These are phyloP conservation scores for Temnothorax nylanderi DNA, from an alignment of 1,140 invertebrate species.

Conservation along the genomic window DNA sequence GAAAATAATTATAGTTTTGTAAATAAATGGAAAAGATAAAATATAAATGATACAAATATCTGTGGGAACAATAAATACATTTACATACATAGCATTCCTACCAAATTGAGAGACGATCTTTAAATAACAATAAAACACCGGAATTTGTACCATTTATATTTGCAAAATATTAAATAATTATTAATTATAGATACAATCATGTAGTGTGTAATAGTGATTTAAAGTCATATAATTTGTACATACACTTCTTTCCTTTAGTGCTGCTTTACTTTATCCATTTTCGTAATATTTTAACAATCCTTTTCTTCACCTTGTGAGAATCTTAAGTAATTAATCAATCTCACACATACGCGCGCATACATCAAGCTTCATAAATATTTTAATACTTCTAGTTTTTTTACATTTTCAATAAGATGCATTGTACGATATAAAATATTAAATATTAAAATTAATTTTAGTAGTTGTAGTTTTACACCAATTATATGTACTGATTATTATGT, in stretches of 20 bases:
- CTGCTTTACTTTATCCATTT: conserved; percentile 59
- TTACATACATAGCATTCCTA: neutral
- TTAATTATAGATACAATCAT: conserved; percentile 79
- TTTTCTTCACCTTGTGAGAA: conserved; percentile 20
- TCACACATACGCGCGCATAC: too few relatives aligned
- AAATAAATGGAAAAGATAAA: neutral
- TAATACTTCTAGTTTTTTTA: too few relatives aligned
- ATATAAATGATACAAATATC: neutral
- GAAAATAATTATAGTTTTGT: neutral
- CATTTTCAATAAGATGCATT: too few relatives aligned
- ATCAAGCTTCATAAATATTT: too few relatives aligned
- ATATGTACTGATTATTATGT: too few relatives aligned
- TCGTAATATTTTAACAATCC: conserved; percentile 55
- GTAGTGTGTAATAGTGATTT: conserved; percentile 79
- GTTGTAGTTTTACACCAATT: too few relatives aligned
- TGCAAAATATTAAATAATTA: conserved; percentile 83
- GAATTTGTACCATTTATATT: conserved; percentile 74
- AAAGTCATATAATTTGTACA: conserved; percentile 76
- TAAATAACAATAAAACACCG: conserved; percentile 7
- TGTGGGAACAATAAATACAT: neutral
- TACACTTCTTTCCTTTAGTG: conserved; percentile 74
- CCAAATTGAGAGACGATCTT: neutral
- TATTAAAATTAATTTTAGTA: too few relatives aligned
- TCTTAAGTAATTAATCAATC: neutral
- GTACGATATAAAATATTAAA: too few relatives aligned